phyloP scores from a whole-genome alignment of 2,797 vertebrate genomes.

The Graptemys geographica region DNA sequence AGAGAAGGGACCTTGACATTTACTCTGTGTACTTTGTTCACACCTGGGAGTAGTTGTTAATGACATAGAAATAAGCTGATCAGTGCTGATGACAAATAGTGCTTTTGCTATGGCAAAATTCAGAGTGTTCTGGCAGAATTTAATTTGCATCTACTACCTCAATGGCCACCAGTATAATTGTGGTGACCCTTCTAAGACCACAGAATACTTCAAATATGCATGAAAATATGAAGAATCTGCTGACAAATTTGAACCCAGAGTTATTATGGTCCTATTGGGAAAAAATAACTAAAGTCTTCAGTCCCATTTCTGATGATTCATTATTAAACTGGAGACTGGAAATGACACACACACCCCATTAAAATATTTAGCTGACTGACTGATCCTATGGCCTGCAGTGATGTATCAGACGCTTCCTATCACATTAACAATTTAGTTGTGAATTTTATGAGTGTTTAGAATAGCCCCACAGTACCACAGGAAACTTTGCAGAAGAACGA shows the following conservation, averaged over 20 bases:
- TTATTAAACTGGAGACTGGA: not conserved
- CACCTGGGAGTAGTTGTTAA: not conserved
- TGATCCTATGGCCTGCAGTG: not conserved
- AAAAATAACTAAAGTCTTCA: not conserved
- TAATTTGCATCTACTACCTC: not conserved
- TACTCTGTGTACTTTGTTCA: not conserved
- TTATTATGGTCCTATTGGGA: not conserved
- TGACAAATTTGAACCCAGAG: not conserved
- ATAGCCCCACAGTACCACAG: not conserved
- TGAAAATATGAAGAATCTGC: not conserved
- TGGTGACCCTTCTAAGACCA: not conserved
- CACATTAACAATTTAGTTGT: not conserved
- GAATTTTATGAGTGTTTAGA: not conserved
- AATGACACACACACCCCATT: not conserved
- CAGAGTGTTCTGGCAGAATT: not conserved
- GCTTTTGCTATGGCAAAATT: not conserved
- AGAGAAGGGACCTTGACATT: not conserved
- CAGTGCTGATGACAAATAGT: not conserved
- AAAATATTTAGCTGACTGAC: not conserved
- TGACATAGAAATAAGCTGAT: not conserved
- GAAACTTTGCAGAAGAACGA: not conserved
- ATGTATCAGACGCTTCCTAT: not conserved
- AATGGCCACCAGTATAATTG: not conserved
- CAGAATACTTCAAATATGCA: not conserved
- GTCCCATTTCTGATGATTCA: constrained; percentile 17